Evolutionary conservation across 2,113 vertebrate species (phyloP), one percentile per base, ranked within the genome.

Genomic region (Mirza zaza): DNA sequence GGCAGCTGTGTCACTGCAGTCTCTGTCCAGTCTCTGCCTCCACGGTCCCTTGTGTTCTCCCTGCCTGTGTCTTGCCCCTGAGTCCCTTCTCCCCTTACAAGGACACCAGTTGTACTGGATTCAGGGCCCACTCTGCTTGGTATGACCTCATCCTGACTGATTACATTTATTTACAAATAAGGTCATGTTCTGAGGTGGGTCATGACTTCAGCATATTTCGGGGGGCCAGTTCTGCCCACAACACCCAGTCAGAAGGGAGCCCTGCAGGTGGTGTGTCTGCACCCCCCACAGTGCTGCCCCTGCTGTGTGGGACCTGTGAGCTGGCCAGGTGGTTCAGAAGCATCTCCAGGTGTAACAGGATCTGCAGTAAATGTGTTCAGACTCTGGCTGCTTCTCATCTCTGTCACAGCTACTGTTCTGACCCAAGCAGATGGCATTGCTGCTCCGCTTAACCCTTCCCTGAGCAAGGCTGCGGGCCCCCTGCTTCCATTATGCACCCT

Each of bases 261-360:
- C 2, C 7, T 23, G 0, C 3, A 25, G 25, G 45, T 71, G n/a
- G n/a, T 2, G 67, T 55, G 34, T 36, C 32, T 23, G 5, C 27
- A 6, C 42, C 29, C 21, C 11, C 23, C 5, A 63, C 21, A 45
- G 13, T 2, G 12, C 8, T 8, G 5, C 10, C 0, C 8, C 73
- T 14, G 15, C 76, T 18, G 4, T 4, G 18, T 57, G 9, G 59
- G 25, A 27, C 25, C 59, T 27, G 32, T 67, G 63, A 67, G 63
- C 13, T 1, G 2, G 12, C 34, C 5, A 13, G 13, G 6, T 17
- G 21, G n/a, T 48, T 48, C 8, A 11, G 87, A 76, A 86, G 25
- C 42, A 8, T 57, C 27, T 42, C 15, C 39, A 63, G 34, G 50
- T 77, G 0, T 68, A 11, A 5, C 2, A 11, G 55, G 21, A 5